A percentile compares a stretch with the other conserved stretches of the same genome.
Conservation (phyloP, 2,797 vertebrate species). For the Anguilla pacifica region DNA sequence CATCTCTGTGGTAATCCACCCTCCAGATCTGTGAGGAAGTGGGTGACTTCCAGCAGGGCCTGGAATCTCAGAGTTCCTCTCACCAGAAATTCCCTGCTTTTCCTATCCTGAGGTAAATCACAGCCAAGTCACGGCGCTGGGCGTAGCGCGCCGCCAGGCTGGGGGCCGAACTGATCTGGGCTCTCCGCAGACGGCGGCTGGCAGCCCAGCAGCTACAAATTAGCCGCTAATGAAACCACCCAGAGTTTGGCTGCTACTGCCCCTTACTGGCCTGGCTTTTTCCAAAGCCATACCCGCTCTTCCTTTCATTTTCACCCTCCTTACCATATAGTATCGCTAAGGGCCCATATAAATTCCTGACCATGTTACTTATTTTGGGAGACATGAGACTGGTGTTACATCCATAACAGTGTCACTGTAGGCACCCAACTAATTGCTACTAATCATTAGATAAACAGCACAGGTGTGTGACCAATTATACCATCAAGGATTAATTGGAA, state of each 20-base stretch:
- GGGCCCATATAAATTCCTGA: background rate
- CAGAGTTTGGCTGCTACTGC: constrained; percentile 29
- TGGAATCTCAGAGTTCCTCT: constrained; percentile 17
- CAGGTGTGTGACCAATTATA: background rate
- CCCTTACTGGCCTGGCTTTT: constrained; percentile 17
- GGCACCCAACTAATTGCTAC: background rate
- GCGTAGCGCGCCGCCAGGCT: background rate
- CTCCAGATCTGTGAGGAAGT: constrained; percentile 22
- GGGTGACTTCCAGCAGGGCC: constrained; percentile 25
- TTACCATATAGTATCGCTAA: background rate
- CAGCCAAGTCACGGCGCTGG: constrained; percentile 52
- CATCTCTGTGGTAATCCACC: constrained; percentile 16
- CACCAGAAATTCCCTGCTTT: constrained; percentile 40
- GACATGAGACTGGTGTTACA: background rate
- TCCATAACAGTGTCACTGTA: background rate
- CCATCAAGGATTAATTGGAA: background rate
- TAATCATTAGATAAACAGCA: background rate
- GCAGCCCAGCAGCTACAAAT: constrained; percentile 45
- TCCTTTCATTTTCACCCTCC: constrained; percentile 14
- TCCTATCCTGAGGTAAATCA: constrained; percentile 44
- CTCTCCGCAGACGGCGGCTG: constrained; percentile 50
- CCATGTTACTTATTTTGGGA: background rate
- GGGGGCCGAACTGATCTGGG: constrained; percentile 52
- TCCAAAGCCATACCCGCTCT: constrained; percentile 9
- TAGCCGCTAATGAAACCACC: constrained; percentile 57